Conservation (phyloP, 2,113 vertebrate species). For the Platichthys flesus region DNA sequence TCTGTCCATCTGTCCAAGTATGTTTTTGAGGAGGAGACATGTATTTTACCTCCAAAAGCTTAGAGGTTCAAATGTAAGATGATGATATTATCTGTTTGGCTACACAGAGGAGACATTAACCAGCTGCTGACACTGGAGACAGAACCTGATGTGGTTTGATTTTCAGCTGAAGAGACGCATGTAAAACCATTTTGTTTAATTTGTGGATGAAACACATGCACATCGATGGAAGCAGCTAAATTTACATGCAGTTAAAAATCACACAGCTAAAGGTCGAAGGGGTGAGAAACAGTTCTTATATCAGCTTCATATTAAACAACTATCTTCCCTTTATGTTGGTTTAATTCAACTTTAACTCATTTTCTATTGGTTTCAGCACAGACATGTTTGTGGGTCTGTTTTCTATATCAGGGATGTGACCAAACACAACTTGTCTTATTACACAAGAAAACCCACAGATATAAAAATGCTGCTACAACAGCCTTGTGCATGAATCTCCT, state of each 20-base stretch:
- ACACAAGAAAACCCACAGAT: background rate
- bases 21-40: background rate
- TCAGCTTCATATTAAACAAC: background rate
- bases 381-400: background rate
- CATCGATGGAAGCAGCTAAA: background rate
- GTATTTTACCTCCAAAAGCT: background rate
- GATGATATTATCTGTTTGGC: background rate
- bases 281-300: background rate
- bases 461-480: too few species aligned
- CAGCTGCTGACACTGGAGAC: too few species aligned
- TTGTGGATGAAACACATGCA: background rate
- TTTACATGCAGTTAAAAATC: background rate
- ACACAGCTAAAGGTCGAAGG: background rate
- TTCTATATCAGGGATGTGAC: background rate
- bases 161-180: background rate
- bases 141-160: background rate
- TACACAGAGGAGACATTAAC: too few species aligned
- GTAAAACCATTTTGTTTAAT: background rate
- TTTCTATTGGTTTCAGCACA: background rate
- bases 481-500: too few species aligned
- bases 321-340: background rate
- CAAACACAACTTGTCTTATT: background rate
- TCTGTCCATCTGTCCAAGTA: slow-evolving; percentile 52
- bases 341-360: background rate
- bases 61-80: too few species aligned